Base-by-base conservation (phyloP, 2,113 vertebrate genomes). In the Alectura lathami region DNA sequence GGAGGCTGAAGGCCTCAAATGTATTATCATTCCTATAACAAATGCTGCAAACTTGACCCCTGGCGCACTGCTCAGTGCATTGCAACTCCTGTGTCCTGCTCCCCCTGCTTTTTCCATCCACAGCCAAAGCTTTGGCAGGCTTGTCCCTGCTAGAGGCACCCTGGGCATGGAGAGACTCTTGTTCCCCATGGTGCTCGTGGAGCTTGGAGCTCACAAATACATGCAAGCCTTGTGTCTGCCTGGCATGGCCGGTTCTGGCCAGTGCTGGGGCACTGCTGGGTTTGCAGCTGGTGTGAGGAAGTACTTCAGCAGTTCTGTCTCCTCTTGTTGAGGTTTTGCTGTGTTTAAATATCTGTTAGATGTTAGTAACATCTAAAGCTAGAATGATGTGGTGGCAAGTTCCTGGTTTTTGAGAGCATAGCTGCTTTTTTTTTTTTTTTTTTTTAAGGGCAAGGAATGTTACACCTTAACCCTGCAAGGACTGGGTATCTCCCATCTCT, bases 1-100 rank as follows among this genome's bases (percentile, higher is more conserved):
- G 22, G 16, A 42, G 18, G 30, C 4, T 36, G 36, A 13, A 43
- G 8, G 3, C 3, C 6, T 23, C 3, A 2, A 1, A 3, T 3
- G 1, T 4, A 11, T 30, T 27, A 1, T 13, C 11, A 34, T 8
- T 32, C 6, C 7, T 14, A 3, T 6, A 27, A 1, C 1, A 40
- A 36, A 5, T 0, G 27, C 21, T 15, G 56, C 7, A 2, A 16
- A 22, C 3, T 22, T 9, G 57, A 4, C 2, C 29, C 21, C 6
- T 2, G 5, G 16, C n/a, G 47, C 59, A 0, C 7, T 3, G 47
- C 40, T 1, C 29, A 30, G 50, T 0, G 6, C 56, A 1, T 2
- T 1, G 45, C 23, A 1, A 12, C 0, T 17, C 4, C 32, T 17
- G 6, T 50, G 22, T 9, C 54, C 29, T 6, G 11, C 32, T 30